Evolutionary conservation across 2,797 vertebrate species (phyloP).

Genomic region (Dromococcyx pavoninus): DNA sequence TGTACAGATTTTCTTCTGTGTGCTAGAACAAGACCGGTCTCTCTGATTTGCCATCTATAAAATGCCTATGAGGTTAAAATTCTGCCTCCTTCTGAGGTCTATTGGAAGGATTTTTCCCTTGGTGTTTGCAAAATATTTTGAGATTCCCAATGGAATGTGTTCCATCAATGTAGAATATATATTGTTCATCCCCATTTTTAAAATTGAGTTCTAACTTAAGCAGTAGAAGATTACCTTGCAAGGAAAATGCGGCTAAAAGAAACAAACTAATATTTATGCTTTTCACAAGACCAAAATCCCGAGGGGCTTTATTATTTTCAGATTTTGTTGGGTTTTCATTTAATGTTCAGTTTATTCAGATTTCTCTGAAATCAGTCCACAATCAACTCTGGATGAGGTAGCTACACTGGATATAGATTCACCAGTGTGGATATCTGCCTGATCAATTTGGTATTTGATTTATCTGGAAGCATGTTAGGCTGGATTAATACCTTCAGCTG

Average conservation of each 20-base stretch:
- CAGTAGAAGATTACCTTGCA: neutral
- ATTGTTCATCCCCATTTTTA: neutral
- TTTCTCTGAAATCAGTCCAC: neutral
- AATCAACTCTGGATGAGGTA: neutral
- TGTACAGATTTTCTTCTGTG: neutral
- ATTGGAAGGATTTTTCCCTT: neutral
- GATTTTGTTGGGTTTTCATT: neutral
- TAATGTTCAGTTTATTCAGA: neutral
- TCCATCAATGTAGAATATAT: neutral
- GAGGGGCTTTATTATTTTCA: neutral
- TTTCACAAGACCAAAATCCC: neutral
- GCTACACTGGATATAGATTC: neutral
- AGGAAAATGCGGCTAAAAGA: neutral
- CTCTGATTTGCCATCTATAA: neutral
- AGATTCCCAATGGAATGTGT: neutral
- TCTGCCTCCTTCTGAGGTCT: neutral
- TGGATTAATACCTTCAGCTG: neutral
- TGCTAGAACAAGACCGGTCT: neutral
- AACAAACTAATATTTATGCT: neutral
- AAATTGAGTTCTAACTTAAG: neutral
- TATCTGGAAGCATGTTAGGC: neutral
- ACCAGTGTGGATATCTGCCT: neutral
- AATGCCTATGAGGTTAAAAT: neutral
- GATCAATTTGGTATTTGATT: neutral
- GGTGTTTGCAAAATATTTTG: neutral